These are phyloP conservation scores for Hydrolagus colliei DNA, from an alignment of 2,797 vertebrate genomes.

Conservation along the genomic window DNA sequence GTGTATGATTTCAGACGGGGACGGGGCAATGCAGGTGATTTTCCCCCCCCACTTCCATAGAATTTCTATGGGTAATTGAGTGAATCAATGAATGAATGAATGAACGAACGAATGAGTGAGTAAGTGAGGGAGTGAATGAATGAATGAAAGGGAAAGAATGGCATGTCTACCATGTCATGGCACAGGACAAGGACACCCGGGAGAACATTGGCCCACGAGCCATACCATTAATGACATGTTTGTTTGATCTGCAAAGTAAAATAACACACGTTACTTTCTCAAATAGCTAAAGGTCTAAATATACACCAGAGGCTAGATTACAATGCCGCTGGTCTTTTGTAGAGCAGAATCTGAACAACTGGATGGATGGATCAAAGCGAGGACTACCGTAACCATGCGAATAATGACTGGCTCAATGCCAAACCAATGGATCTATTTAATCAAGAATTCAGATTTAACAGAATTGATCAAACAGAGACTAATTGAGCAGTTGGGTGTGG, in stretches of 20 bases:
- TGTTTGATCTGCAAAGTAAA: neutral
- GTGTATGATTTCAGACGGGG: too few species aligned
- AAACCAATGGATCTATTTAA: neutral
- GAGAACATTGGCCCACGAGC: neutral
- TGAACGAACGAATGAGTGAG: too few species aligned
- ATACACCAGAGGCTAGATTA: neutral
- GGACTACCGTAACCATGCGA: neutral
- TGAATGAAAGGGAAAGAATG: neutral
- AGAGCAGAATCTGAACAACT: conserved; percentile 9
- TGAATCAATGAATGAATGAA: too few species aligned
- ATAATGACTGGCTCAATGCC: neutral
- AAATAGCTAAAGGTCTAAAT: neutral
- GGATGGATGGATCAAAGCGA: neutral
- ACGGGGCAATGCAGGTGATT: too few species aligned
- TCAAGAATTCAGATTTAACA: neutral
- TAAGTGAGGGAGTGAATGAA: too few species aligned
- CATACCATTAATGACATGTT: neutral
- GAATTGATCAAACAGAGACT: neutral
- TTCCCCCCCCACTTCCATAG: too few species aligned
- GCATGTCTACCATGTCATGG: too few species aligned
- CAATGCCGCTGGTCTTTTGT: neutral
- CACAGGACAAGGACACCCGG: neutral
- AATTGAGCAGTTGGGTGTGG: neutral
- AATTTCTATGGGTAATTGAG: too few species aligned
- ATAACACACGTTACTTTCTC: neutral